These are phyloP conservation scores for Corythaixoides concolor DNA, from an alignment of 2,113 vertebrate species.

Conservation along the genomic window DNA sequence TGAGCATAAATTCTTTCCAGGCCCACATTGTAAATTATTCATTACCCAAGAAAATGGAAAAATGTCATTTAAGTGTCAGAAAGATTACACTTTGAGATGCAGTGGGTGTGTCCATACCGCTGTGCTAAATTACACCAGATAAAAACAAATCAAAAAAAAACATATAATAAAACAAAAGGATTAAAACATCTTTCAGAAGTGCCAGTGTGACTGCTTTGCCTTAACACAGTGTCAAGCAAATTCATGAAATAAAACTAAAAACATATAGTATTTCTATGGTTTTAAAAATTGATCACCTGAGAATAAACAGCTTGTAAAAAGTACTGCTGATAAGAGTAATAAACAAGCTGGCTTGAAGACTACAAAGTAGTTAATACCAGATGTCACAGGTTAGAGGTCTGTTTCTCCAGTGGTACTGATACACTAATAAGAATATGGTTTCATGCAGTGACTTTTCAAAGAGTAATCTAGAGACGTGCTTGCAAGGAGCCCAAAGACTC, in stretches of 20 bases:
- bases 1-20: not conserved
- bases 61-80: constrained; percentile 51
- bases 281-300: not conserved
- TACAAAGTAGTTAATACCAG: not conserved
- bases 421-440: not conserved
- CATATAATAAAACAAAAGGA: not conserved
- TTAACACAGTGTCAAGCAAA: not conserved
- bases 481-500: not conserved
- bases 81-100: constrained; percentile 26
- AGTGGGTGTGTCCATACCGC: not conserved
- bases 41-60: constrained; percentile 27
- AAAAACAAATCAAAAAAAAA: not conserved
- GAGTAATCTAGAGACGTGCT: not conserved
- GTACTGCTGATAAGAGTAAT: not conserved
- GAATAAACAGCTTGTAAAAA: not conserved
- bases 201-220: not conserved
- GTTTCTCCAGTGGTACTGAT: not conserved
- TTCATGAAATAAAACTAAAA: not conserved
- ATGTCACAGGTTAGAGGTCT: not conserved
- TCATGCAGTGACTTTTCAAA: not conserved
- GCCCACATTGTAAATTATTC: constrained; percentile 1
- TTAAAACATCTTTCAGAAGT: not conserved
- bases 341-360: not conserved
- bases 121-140: not conserved
- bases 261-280: not conserved